phyloP scores from a whole-genome alignment of 37 sponge, comb jelly and placozoan species.

The Crambe crambe region DNA sequence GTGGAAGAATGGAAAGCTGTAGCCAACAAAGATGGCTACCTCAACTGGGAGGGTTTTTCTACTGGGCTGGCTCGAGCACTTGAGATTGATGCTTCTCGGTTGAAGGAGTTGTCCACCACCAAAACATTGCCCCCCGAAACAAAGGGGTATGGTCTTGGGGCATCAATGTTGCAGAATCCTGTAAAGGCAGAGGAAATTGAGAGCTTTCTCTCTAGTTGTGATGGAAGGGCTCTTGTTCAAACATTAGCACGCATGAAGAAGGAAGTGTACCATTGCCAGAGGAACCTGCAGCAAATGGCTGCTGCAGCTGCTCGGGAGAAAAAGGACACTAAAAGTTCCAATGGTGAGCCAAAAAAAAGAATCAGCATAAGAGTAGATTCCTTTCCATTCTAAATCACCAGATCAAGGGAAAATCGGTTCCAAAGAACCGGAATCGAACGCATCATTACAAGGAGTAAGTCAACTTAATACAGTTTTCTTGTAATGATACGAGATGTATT shows the following conservation, averaged over 20 bases:
- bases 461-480: no score
- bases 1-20: slow-evolving; percentile 19
- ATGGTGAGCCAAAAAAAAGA: no score
- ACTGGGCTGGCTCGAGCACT: slow-evolving; percentile 30
- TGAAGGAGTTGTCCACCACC: background rate
- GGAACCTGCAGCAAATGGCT: slow-evolving; percentile 11
- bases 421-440: background rate
- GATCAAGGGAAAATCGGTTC: background rate
- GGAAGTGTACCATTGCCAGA: slow-evolving; percentile 44
- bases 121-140: background rate
- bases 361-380: no score
- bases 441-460: background rate
- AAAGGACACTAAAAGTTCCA: no score
- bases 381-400: no score
- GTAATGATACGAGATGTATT: no score
- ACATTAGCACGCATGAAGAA: slow-evolving; percentile 33
- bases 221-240: background rate
- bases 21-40: slow-evolving; percentile 27
- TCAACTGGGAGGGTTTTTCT: slow-evolving; percentile 32
- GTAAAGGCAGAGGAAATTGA: slow-evolving; percentile 26
- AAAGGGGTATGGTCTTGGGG: background rate
- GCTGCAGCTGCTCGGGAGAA: background rate
- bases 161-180: background rate
- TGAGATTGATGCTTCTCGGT: background rate
- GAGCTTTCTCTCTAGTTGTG: slow-evolving; percentile 13